Percentiles rank a stretch among this genome's conserved stretches.
phyloP scores from a whole-genome alignment of 2,113 vertebrate genomes.

The Chionis minor region DNA sequence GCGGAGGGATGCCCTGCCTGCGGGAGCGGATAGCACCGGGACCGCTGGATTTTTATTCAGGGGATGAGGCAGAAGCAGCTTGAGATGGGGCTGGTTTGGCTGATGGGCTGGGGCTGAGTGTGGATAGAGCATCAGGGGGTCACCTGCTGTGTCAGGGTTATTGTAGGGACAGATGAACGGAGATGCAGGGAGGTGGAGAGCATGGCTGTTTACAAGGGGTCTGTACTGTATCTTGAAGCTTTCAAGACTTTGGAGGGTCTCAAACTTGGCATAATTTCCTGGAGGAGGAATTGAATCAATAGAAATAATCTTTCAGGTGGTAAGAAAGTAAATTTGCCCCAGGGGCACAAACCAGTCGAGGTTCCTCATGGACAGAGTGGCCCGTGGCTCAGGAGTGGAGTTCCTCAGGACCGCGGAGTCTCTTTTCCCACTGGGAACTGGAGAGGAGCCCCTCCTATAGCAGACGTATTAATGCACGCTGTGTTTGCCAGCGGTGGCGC shows the following conservation, averaged over 20 bases:
- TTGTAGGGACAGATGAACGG: fast-evolving
- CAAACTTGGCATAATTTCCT: not conserved
- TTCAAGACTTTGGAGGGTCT: not conserved
- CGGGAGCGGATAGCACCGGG: fast-evolving
- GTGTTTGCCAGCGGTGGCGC: not conserved
- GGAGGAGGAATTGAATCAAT: not conserved
- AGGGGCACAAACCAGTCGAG: not conserved
- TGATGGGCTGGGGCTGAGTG: not conserved
- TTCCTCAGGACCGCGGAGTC: fast-evolving
- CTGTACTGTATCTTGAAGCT: no score
- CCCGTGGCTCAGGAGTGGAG: not conserved
- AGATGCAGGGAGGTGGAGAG: not conserved
- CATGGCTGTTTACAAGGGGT: not conserved
- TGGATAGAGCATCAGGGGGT: not conserved
- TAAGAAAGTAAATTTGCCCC: not conserved
- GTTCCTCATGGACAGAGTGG: not conserved
- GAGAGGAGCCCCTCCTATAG: fast-evolving
- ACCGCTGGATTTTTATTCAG: fast-evolving
- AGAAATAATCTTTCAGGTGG: not conserved
- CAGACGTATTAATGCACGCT: fast-evolving
- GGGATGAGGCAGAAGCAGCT: fast-evolving
- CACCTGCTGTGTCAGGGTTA: fast-evolving
- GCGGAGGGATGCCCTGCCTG: not conserved
- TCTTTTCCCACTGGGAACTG: not conserved
- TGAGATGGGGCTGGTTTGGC: not conserved